Base-by-base conservation (phyloP, 2,113 vertebrate species). In the Upupa epops region DNA sequence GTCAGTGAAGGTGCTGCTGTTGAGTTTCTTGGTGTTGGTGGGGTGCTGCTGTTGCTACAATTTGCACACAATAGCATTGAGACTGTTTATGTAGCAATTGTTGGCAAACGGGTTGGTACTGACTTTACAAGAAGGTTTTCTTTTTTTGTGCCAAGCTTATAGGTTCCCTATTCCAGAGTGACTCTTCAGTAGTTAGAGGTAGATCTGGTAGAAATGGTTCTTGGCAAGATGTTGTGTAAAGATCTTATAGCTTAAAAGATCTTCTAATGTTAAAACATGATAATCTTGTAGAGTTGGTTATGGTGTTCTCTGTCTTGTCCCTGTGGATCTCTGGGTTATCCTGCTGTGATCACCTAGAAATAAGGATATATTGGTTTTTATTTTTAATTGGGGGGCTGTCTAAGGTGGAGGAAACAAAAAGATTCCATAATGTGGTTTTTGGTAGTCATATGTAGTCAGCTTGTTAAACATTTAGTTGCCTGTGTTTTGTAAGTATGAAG, bases 401-500 rank as follows among this genome's bases (percentile, higher is more conserved):
- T 56, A 52, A 66, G 29, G 42, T 78, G 49, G n/a, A 36, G 28
- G 45, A 42, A 61, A 66, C 55, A 55, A 48, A 85, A 70, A 69
- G 66, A 25, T 55, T 81, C 51, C 48, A 17, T 71, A 79, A 28
- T 71, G 37, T 59, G 80, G 52, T 85, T 83, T 85, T 78, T 91
- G 82, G 85, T 69, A 92, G 77, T 85, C 3, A 0, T 64, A 14
- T 7, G 29, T 40, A 91, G 87, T 72, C 88, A 90, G 26, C 60
- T 80, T 87, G 86, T 93, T 63, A 71, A 93, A 87, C 73, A 76
- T 48, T 72, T 37, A 80, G 68, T 80, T 91, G 81, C 86, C 68
- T 66, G 45, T 82, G 82, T 92, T 92, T 91, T 96, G 88, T 88
- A 94, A 95, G 91, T 75, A 16, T 4, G 16, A 78, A 42, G 40